Evolutionary conservation across 2,113 vertebrate species (phyloP).

Genomic region (Azemiops feae): DNA sequence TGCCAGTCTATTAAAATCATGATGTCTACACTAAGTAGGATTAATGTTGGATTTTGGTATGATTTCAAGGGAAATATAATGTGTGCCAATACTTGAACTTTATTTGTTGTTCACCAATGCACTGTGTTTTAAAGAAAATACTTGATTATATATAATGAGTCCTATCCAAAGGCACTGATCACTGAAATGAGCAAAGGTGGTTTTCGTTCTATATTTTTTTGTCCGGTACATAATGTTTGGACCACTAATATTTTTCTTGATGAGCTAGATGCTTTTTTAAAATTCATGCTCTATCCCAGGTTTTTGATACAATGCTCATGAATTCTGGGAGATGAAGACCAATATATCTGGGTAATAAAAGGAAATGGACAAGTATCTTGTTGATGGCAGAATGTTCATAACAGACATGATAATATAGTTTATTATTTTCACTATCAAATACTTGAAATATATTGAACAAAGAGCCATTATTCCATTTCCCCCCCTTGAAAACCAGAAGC

Average conservation of each 20-base stretch:
- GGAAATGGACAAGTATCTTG: neutral
- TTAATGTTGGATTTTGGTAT: neutral
- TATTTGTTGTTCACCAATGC: conserved; percentile 45
- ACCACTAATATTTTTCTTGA: neutral
- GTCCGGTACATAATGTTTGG: neutral
- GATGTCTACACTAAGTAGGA: neutral
- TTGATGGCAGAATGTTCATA: neutral
- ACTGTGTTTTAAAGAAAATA: conserved; percentile 24
- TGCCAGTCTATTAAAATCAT: neutral
- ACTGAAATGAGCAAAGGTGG: neutral
- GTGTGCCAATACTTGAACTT: conserved; percentile 42
- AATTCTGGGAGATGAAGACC: neutral
- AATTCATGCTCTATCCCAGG: neutral
- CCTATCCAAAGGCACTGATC: conserved; percentile 17
- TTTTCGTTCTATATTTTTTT: neutral
- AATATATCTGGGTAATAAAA: neutral
- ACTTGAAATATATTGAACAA: neutral
- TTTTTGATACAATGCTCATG: neutral
- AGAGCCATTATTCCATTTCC: neutral
- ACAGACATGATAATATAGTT: neutral
- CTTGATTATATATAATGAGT: conserved; percentile 35
- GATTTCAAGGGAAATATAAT: conserved; percentile 38
- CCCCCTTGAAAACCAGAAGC: neutral
- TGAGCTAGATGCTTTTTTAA: neutral
- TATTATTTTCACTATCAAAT: neutral